Percentiles rank a stretch among this genome's conserved stretches.
Conservation (phyloP, 2,888 invertebrate species). For the Tholera decimalis region DNA sequence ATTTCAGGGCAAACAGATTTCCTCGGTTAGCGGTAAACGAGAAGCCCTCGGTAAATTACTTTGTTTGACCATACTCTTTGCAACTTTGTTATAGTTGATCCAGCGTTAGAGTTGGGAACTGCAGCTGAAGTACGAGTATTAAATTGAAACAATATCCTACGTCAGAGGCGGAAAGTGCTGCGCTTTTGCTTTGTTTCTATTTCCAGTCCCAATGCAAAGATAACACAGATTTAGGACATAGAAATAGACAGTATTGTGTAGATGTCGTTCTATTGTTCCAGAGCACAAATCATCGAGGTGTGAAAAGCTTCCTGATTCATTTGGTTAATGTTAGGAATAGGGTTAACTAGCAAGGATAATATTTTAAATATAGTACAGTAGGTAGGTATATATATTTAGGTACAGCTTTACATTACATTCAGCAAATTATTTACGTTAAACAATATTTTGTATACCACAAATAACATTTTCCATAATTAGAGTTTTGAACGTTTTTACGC, state of each 20-base stretch:
- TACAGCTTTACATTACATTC: no score
- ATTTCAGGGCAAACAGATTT: conserved; percentile 41
- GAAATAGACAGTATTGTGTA: conserved; percentile 8
- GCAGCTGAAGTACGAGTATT: conserved; percentile 24
- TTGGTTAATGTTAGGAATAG: conserved; percentile 9
- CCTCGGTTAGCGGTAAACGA: conserved; percentile 9
- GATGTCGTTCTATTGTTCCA: conserved; percentile 15
- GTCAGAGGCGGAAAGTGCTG: conserved; percentile 11
- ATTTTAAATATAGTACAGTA: no score
- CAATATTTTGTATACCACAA: background rate
- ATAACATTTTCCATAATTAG: background rate
- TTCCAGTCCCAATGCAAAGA: conserved; percentile 8
- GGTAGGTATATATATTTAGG: no score
- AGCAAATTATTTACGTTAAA: background rate
- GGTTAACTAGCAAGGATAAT: background rate
- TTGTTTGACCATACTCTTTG: conserved; percentile 30
- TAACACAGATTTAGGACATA: conserved; percentile 15
- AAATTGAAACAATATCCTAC: conserved; percentile 37
- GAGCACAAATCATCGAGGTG: background rate
- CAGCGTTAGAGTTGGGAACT: conserved; percentile 16
- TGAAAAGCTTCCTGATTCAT: background rate
- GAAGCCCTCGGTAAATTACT: conserved; percentile 22
- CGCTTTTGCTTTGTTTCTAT: conserved; percentile 13
- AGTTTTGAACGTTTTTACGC: background rate
- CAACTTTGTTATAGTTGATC: conserved; percentile 36